Base-by-base conservation (phyloP, 2,797 vertebrate species). In the Poecilia wingei region DNA sequence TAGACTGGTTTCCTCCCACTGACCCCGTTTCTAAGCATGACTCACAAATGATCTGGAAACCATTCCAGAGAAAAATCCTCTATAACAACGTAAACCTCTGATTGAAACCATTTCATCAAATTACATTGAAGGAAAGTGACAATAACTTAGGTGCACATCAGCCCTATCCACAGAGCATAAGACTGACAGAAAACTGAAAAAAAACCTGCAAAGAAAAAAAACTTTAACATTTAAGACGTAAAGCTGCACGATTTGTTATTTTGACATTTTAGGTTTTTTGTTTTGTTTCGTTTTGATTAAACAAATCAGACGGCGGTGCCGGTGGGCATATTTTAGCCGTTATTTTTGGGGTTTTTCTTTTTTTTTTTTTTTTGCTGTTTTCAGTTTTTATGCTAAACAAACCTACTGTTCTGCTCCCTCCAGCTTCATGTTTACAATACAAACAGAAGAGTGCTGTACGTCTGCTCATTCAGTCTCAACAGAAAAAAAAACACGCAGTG, bases 391-490 rank as follows among this genome's bases (percentile, higher is more conserved):
- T 31, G 36, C 53, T 57, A 28, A 74, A 18, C 43, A 14, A 74
- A 74, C 14, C 49, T 25, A 10, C 70, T 10, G 9, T n/a, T 18
- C 49, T 41, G 47, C 31, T 13, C 20, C 46, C 72, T 55, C 25
- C 22, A 45, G 68, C 41, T 45, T 33, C 41, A 45, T 75, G 55
- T 75, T 75, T 75, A 61, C 55, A 61, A 46, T 28, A 46, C 74
- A 61, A 75, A 75, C 55, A 59, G n/a, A 18, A 45, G 39, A 31
- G 16, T 43, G 25, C 73, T 59, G 53, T 41, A 16, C 2, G 2
- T 46, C 55, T 46, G 41, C 41, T 45, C 41, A 45, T n/a, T 69
- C 22, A 46, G 25, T 28, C 73, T 20, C 53, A 43, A 59, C 39
- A 57, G 25, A 59, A 57, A 73, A 53, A 55, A 47, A 18, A 31